A percentile compares a stretch with the other conserved stretches of the same genome.
Conservation (phyloP, 2,888 invertebrate genomes). For the Tupiocoris notatus region DNA sequence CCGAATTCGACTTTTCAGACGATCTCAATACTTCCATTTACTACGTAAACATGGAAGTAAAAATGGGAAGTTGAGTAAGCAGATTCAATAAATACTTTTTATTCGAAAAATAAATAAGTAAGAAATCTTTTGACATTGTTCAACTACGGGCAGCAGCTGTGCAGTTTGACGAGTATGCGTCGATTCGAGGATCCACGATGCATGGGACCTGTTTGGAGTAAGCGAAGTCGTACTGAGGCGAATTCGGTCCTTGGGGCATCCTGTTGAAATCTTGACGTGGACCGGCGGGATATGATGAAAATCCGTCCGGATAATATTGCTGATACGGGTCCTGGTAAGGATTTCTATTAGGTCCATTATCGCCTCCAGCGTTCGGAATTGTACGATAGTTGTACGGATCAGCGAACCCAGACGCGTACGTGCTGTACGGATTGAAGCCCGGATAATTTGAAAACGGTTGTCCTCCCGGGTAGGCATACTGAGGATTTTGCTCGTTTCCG, state of each 20-base stretch:
- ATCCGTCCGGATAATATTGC: neutral
- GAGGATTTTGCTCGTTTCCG: neutral
- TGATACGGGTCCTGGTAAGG: constrained; percentile 1
- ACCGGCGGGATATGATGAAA: neutral
- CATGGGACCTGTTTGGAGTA: constrained; percentile 14
- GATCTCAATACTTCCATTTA: no score
- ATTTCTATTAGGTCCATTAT: neutral
- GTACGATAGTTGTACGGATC: constrained; percentile 21
- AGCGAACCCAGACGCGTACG: constrained; percentile 16
- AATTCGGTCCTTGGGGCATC: neutral
- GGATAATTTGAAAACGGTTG: constrained; percentile 13
- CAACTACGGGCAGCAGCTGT: neutral
- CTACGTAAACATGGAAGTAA: no score
- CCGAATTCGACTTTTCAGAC: no score
- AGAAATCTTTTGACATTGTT: neutral
- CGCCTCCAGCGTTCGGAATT: neutral
- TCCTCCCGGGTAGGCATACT: constrained; percentile 13
- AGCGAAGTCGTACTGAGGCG: constrained; percentile 5
- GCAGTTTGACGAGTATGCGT: neutral
- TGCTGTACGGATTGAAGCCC: constrained; percentile 11
- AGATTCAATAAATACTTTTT: constrained; percentile 11
- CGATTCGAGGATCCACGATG: neutral
- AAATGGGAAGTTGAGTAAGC: no score
- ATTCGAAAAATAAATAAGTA: constrained; percentile 10
- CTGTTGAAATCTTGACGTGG: constrained; percentile 6